phyloP scores from a whole-genome alignment of 1,140 invertebrate genomes.

The Tribolium madens region DNA sequence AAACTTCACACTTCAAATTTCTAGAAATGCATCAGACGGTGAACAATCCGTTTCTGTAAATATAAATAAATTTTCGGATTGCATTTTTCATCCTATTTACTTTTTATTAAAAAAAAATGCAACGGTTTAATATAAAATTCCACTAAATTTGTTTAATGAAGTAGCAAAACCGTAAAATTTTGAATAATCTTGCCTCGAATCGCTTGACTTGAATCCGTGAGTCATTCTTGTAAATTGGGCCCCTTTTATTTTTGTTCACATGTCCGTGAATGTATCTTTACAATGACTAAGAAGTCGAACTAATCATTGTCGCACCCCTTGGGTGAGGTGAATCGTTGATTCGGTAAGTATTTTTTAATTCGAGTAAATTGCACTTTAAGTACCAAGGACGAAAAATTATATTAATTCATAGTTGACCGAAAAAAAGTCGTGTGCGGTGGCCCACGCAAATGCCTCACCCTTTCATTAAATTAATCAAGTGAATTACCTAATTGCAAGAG shows the following conservation, averaged over 20 bases:
- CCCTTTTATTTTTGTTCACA: conserved; percentile 30
- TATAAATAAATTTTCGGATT: conserved; percentile 31
- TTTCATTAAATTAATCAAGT: conserved; percentile 21
- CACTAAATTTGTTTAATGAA: conserved; percentile 5
- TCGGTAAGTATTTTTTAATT: conserved; percentile 25
- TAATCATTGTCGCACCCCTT: conserved; percentile 20
- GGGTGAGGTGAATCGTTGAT: conserved; percentile 13
- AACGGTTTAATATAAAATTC: no score
- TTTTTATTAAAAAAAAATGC: background rate
- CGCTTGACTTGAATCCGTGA: conserved; percentile 25
- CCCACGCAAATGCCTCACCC: conserved; percentile 35
- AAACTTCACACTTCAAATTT: conserved; percentile 3
- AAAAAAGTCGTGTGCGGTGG: background rate
- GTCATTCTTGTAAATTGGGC: conserved; percentile 29
- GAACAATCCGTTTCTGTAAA: conserved; percentile 40
- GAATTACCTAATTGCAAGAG: conserved; percentile 15
- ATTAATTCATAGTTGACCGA: conserved; percentile 30
- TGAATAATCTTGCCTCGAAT: no score
- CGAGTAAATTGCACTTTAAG: conserved; percentile 15
- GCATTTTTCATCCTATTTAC: conserved; percentile 1
- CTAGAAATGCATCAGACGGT: conserved; percentile 37
- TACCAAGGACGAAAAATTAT: conserved; percentile 18
- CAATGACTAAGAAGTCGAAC: conserved; percentile 25
- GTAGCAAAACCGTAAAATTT: background rate
- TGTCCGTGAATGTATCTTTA: conserved; percentile 5